Evolutionary conservation across 2,113 vertebrate species (phyloP), one percentile per base, ranked within the genome.

Genomic region (Phalacrocorax brasilianus): DNA sequence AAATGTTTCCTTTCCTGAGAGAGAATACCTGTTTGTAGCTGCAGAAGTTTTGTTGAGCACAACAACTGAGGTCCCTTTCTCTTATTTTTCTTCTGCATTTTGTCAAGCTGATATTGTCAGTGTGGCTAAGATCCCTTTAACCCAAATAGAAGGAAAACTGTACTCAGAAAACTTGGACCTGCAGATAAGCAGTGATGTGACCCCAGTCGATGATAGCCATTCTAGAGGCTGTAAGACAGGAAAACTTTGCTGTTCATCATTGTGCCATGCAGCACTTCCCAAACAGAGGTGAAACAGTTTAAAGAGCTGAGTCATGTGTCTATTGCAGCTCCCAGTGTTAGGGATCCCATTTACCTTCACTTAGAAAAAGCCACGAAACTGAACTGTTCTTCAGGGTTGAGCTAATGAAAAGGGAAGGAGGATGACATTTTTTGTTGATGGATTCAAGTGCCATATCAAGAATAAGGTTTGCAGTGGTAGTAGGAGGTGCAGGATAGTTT

Each of bases 231-330:
- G 12, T 26, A 12, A 12, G 72, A 27, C 56, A 44, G 61, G 66
- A 35, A 26, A 19, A 16, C 14, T 14, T 62, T 0, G 2, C 8
- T 28, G 42, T 35, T 68, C 16, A 4, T 40, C 28, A 1, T 12
- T 28, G 26, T 21, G 55, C 70, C 50, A 24, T 9, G 5, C 45
- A 22, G n/a, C 26, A 6, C 67, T 74, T 56, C 55, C 49, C 62
- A 47, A 19, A 35, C 13, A 1, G 18, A 77, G 47, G 32, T 6
- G 68, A 42, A 61, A 15, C 5, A 1, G 28, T 27, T 23, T 28
- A 14, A 12, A 58, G 49, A 26, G 55, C 32, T 16, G n/a, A 55
- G 40, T 19, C 14, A 0, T 33, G 21, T 74, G 26, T 11, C 42
- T 73, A 1, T 7, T 42, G n/a, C 50, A 49, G 40, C 56, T 82